These are phyloP conservation scores for Characodon lateralis DNA, from an alignment of 2,797 vertebrate species.

Conservation along the genomic window DNA sequence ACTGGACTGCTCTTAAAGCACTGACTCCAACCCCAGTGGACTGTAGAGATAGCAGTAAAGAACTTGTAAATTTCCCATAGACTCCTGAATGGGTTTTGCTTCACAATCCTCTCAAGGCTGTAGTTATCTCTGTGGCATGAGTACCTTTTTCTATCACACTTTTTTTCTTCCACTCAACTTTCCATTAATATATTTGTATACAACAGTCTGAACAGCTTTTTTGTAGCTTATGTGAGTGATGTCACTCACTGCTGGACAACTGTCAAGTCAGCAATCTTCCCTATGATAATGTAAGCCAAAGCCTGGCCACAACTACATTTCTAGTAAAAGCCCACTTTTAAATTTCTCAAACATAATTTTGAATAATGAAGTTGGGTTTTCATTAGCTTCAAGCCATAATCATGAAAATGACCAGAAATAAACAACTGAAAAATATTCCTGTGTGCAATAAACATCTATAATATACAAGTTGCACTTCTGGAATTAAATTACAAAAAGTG, in stretches of 20 bases:
- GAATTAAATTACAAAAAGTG: neutral
- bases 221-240: neutral
- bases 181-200: neutral
- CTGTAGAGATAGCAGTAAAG: no score
- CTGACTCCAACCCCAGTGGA: no score
- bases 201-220: neutral
- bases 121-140: no score
- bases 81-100: no score
- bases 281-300: neutral
- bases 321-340: neutral
- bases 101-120: no score
- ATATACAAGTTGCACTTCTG: neutral
- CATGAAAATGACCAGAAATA: neutral
- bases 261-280: no score
- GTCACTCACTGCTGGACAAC: neutral
- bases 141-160: neutral
- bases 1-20: no score
- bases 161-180: neutral
- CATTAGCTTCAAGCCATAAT: neutral
- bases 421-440: neutral
- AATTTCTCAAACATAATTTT: neutral
- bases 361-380: neutral
- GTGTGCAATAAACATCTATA: neutral
- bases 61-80: no score
- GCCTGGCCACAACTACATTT: neutral